These are phyloP conservation scores for Sorex fumeus DNA, from an alignment of 2,113 vertebrate species.

Conservation along the genomic window DNA sequence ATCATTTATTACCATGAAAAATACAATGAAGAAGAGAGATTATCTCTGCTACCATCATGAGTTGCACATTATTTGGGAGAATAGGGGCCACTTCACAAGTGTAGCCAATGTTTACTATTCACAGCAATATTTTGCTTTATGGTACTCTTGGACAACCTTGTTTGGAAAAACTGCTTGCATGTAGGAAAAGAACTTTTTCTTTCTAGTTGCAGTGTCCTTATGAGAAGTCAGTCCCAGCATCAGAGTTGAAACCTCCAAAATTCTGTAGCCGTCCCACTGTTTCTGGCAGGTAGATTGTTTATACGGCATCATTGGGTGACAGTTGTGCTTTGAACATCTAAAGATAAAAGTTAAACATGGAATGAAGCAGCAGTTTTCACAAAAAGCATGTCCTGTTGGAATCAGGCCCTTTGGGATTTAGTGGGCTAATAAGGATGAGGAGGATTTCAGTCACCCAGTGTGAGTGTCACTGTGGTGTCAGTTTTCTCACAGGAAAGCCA, in stretches of 20 bases:
- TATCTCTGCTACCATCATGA: background rate
- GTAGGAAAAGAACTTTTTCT: background rate
- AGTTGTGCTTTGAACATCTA: background rate
- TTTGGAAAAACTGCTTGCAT: conserved; percentile 32
- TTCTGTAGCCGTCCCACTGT: background rate
- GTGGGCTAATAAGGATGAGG: no score
- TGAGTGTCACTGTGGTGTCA: background rate
- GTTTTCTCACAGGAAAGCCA: background rate
- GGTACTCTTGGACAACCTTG: background rate
- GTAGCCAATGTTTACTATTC: background rate
- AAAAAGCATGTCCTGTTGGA: background rate
- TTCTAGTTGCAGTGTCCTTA: background rate
- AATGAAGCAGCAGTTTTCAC: background rate
- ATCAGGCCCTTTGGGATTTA: background rate
- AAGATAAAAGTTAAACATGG: background rate
- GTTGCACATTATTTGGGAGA: background rate
- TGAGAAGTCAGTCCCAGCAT: background rate
- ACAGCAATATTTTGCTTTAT: conserved; percentile 6
- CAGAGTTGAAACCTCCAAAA: background rate
- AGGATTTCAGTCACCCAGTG: background rate
- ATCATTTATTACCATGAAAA: conserved; percentile 35
- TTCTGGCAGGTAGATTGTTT: background rate
- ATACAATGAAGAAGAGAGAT: background rate
- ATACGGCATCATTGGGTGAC: background rate
- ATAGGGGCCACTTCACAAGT: background rate